Evolutionary conservation across 2,113 vertebrate species (phyloP).

Genomic region (Oryzias javanicus): DNA sequence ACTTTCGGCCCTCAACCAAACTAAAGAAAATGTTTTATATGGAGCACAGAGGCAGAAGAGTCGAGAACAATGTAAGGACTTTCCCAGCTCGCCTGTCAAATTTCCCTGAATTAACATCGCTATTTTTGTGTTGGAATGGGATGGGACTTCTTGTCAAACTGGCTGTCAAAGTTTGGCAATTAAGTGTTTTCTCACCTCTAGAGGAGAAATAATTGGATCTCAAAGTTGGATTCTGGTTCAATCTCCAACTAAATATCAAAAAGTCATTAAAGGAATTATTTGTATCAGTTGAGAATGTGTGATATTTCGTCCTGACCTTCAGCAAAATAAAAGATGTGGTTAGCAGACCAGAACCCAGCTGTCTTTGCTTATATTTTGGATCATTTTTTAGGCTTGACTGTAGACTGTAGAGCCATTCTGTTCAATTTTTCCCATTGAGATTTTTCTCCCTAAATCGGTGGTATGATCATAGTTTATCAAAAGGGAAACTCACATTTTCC

Average conservation of each 20-base stretch:
- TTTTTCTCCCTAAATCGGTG: too few relatives aligned
- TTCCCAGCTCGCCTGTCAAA: slow-evolving; percentile 36
- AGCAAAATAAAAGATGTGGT: slow-evolving; percentile 12
- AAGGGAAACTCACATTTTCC: background rate
- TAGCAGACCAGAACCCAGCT: slow-evolving; percentile 11
- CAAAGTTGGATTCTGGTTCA: slow-evolving; percentile 9
- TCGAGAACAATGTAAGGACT: slow-evolving; percentile 18
- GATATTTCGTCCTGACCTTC: slow-evolving; percentile 38
- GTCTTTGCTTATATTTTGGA: too few relatives aligned
- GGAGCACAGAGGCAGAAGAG: slow-evolving; percentile 7
- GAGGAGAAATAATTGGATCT: slow-evolving; percentile 6
- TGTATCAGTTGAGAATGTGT: slow-evolving; percentile 17
- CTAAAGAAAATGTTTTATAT: background rate
- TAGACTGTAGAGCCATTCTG: too few relatives aligned
- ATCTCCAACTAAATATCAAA: background rate
- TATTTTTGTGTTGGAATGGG: slow-evolving; percentile 34
- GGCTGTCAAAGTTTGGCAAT: slow-evolving; percentile 18
- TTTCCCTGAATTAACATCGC: slow-evolving; percentile 11
- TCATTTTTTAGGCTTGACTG: too few relatives aligned
- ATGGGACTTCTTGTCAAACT: slow-evolving; percentile 9
- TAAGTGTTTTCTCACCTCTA: slow-evolving; percentile 8
- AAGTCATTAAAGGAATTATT: slow-evolving; percentile 14
- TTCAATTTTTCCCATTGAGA: too few relatives aligned
- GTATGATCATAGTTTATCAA: too few relatives aligned
- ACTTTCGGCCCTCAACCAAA: slow-evolving; percentile 1